These are phyloP conservation scores for Charina bottae DNA, from an alignment of 2,113 vertebrate species.

Conservation along the genomic window DNA sequence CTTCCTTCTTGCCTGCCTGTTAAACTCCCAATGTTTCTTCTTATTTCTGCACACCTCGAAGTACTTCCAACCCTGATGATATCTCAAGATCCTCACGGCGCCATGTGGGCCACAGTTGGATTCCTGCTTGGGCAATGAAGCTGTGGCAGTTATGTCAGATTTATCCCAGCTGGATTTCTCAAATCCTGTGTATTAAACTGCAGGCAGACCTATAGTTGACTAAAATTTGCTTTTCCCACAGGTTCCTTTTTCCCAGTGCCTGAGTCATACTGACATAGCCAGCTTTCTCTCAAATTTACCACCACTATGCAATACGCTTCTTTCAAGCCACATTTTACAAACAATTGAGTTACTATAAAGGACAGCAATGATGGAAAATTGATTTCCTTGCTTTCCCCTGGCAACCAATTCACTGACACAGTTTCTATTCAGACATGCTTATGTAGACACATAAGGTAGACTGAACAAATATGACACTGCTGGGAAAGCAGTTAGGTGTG, in stretches of 20 bases:
- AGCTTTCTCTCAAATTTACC: background rate
- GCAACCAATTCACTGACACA: background rate
- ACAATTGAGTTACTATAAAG: conserved; percentile 17
- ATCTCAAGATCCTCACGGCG: background rate
- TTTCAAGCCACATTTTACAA: conserved; percentile 24
- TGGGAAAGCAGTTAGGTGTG: conserved; percentile 27
- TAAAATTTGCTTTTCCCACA: conserved; percentile 6
- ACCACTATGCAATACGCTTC: background rate
- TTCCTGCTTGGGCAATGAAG: background rate
- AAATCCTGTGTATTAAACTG: background rate
- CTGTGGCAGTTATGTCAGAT: background rate
- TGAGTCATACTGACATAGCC: background rate
- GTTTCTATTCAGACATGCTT: background rate
- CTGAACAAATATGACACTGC: conserved; percentile 12
- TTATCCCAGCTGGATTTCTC: background rate
- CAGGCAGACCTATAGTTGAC: background rate
- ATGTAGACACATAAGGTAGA: background rate
- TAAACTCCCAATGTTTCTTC: no score
- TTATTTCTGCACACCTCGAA: no score
- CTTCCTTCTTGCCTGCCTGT: no score
- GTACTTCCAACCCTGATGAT: background rate
- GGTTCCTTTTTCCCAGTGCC: background rate
- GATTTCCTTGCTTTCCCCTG: conserved; percentile 30
- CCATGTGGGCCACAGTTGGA: background rate
- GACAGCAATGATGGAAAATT: conserved; percentile 11